A percentile compares a stretch with the other conserved stretches of the same genome.
phyloP scores from a whole-genome alignment of 2,797 vertebrate species.

The Hemitrygon akajei region DNA sequence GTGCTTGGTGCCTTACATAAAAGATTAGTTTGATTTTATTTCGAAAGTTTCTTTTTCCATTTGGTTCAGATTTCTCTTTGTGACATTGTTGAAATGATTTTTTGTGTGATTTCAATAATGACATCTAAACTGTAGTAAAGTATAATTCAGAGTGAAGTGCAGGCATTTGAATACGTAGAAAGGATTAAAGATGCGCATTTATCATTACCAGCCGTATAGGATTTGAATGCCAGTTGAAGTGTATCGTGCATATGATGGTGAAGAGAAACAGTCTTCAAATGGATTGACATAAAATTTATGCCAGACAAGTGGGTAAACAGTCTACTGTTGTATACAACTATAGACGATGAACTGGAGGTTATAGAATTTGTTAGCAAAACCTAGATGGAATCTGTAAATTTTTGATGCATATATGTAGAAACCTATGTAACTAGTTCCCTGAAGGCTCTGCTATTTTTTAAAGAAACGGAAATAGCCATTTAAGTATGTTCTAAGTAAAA shows the following conservation, averaged over 20 bases:
- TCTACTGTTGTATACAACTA: background rate
- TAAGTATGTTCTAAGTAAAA: background rate
- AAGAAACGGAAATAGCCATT: background rate
- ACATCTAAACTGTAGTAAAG: conserved; percentile 20
- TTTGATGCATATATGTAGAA: background rate
- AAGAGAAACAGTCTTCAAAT: background rate
- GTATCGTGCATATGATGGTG: background rate
- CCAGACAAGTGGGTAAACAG: background rate
- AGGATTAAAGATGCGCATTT: background rate
- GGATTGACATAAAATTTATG: conserved; percentile 15
- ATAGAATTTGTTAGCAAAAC: conserved; percentile 43
- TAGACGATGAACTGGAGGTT: conserved; percentile 38
- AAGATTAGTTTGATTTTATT: background rate
- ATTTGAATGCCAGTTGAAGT: background rate
- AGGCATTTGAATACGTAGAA: conserved; percentile 20
- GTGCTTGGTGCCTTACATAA: background rate
- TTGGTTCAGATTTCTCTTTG: background rate
- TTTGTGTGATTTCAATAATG: background rate
- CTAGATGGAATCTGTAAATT: background rate
- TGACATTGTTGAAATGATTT: conserved; percentile 1
- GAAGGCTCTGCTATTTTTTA: background rate
- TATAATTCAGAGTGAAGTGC: conserved; percentile 16
- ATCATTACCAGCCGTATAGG: background rate
- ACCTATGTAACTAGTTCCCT: background rate
- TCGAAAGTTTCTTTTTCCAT: background rate